Conservation (phyloP, 64 coral and sea anemone genomes). For the Platygyra sinensis region DNA sequence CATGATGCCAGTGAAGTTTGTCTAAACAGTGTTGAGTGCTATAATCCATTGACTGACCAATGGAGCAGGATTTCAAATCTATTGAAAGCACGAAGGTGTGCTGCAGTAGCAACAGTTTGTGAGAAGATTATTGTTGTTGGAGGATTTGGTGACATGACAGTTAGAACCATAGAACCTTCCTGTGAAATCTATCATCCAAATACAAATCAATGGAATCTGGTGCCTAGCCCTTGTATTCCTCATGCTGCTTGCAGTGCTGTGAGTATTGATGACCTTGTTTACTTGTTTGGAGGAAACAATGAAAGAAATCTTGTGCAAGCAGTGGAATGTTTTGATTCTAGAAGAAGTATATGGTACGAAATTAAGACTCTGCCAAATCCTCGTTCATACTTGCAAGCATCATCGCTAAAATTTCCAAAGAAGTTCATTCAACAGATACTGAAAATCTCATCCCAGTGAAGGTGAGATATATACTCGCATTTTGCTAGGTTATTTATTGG, state of each 20-base stretch:
- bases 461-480: too few relatives aligned
- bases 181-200: conserved; percentile 21
- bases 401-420: neutral
- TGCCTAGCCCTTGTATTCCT: neutral
- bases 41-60: neutral
- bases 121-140: conserved; percentile 4
- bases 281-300: conserved; percentile 26
- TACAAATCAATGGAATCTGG: neutral
- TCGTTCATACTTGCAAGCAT: neutral
- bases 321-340: neutral
- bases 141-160: neutral
- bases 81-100: neutral
- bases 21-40: neutral
- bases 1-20: neutral
- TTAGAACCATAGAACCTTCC: neutral
- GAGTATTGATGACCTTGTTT: neutral
- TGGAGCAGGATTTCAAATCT: conserved; percentile 4
- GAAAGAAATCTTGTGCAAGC: neutral
- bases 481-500: too few relatives aligned
- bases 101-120: neutral
- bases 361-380: neutral
- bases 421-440: neutral
- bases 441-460: too few relatives aligned
- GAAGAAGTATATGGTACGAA: neutral
- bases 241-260: conserved; percentile 26